Conservation (phyloP, 2,888 invertebrate species). For the Drosophila parthenogenetica region DNA sequence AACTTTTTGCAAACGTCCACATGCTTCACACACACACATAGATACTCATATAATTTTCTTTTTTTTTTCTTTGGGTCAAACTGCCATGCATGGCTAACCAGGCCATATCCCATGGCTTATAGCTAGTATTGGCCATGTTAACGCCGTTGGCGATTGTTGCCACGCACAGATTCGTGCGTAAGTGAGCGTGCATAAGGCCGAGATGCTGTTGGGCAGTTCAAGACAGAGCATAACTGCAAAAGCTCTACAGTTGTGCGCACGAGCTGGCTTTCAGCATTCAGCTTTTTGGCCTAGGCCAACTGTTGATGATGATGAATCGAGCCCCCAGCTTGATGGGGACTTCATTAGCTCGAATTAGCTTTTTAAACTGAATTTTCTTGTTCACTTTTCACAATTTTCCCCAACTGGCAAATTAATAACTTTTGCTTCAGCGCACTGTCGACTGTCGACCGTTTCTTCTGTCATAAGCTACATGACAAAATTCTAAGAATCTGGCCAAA, state of each 20-base stretch:
- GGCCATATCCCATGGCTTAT: conserved; percentile 3
- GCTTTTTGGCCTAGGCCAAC: conserved; percentile 4
- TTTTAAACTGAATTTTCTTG: conserved; percentile 16
- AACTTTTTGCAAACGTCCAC: conserved; percentile 58
- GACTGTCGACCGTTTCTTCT: not conserved
- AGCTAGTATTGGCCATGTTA: conserved; percentile 6
- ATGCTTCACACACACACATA: conserved; percentile 8
- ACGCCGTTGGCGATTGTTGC: conserved; percentile 48
- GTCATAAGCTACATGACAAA: conserved; percentile 41
- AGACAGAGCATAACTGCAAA: not conserved
- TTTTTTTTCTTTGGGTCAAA: conserved; percentile 20
- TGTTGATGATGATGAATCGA: conserved; percentile 37
- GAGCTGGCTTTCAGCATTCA: conserved; percentile 32
- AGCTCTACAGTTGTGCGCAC: conserved; percentile 47
- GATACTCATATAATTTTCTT: not conserved
- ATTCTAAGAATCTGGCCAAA: conserved; percentile 20
- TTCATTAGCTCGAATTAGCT: conserved; percentile 47
- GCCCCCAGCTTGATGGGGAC: conserved; percentile 21
- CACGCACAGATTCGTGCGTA: conserved; percentile 63
- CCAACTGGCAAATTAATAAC: conserved; percentile 16
- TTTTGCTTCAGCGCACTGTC: conserved; percentile 13
- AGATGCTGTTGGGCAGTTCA: conserved; percentile 15
- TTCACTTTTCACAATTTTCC: conserved; percentile 10
- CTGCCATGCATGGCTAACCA: conserved; percentile 50
- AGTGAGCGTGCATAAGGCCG: conserved; percentile 62